Evolutionary conservation across 1,140 invertebrate species (phyloP).

Genomic region (Caligus rogercresseyi): DNA sequence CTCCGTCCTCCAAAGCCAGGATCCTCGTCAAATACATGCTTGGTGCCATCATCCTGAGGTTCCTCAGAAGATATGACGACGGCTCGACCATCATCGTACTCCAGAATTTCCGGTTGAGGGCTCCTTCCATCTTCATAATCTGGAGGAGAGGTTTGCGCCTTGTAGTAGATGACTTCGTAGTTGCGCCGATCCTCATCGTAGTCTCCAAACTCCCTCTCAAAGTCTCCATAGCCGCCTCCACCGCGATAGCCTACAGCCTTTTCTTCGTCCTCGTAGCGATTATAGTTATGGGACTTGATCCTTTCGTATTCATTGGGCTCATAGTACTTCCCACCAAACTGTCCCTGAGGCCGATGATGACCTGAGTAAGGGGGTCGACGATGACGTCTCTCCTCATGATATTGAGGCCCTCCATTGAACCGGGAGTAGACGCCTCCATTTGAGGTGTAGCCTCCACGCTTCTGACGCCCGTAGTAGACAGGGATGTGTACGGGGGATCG

Average conservation of each 20-base stretch:
- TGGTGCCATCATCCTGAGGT: neutral
- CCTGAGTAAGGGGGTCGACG: neutral
- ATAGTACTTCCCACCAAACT: neutral
- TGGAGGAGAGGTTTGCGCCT: neutral
- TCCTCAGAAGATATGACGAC: neutral
- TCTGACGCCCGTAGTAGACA: neutral
- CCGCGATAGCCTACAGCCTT: neutral
- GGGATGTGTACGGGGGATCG: neutral
- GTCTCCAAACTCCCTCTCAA: neutral
- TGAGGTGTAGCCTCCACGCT: neutral
- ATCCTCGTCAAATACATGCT: neutral
- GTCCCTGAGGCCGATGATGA: neutral
- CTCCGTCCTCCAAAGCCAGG: neutral
- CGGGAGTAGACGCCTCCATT: neutral
- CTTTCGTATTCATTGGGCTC: neutral
- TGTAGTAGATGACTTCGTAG: neutral
- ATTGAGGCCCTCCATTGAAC: neutral
- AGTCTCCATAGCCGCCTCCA: neutral
- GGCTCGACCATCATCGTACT: neutral
- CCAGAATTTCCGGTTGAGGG: neutral
- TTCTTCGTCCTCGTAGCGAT: neutral
- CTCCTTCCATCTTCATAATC: neutral
- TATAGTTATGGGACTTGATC: neutral
- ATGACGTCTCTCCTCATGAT: neutral
- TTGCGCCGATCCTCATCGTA: neutral